phyloP scores from a whole-genome alignment of 2,797 vertebrate species.

The Chloroceryle inda region DNA sequence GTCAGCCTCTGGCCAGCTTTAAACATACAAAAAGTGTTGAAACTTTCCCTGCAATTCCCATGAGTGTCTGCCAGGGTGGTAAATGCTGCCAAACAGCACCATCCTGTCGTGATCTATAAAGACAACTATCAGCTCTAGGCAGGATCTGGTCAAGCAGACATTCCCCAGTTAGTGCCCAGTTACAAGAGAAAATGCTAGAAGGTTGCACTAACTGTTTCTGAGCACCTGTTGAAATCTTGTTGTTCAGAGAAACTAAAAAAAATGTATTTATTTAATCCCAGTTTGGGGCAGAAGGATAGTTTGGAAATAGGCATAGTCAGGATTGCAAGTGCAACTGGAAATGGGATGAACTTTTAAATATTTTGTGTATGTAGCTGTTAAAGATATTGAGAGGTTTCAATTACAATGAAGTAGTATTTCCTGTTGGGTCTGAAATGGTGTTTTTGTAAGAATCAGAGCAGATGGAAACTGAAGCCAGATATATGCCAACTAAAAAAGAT shows the following conservation, averaged over 20 bases:
- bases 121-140: neutral
- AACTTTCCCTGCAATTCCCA: neutral
- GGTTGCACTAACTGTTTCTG: neutral
- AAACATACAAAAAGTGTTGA: neutral
- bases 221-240: neutral
- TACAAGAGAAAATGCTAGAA: neutral
- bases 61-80: neutral
- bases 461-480: constrained; percentile 9
- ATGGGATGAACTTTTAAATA: neutral
- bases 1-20: neutral
- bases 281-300: neutral
- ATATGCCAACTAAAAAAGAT: constrained; percentile 6
- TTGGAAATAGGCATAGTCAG: neutral
- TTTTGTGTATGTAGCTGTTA: neutral
- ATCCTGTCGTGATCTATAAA: neutral
- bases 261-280: neutral
- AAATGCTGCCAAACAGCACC: neutral
- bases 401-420: neutral
- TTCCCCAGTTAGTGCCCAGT: neutral
- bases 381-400: neutral
- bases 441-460: neutral
- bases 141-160: neutral
- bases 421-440: neutral
- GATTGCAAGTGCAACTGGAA: neutral
- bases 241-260: neutral